Percentiles rank a stretch among this genome's conserved stretches.
Conservation (phyloP, 2,888 invertebrate genomes). For the Cistogaster globosa region DNA sequence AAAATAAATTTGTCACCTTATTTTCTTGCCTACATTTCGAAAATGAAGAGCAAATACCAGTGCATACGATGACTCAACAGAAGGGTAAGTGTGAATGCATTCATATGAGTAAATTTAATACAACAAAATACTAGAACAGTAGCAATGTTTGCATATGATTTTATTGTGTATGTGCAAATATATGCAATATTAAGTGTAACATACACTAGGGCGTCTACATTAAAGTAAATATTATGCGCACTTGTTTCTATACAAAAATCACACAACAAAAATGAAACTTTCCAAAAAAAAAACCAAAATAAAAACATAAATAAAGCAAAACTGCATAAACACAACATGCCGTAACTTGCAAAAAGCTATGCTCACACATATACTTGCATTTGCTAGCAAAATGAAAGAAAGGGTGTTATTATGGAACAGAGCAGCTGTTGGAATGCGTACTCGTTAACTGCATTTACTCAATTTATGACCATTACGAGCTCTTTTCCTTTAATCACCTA, state of each 20-base stretch:
- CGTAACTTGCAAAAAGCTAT: slow-evolving; percentile 71
- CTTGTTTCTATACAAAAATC: slow-evolving; percentile 61
- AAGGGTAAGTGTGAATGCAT: slow-evolving; percentile 66
- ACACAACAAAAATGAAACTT: slow-evolving; percentile 51
- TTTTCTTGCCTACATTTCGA: slow-evolving; percentile 63
- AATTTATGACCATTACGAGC: slow-evolving; percentile 36
- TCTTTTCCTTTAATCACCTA: slow-evolving; percentile 1
- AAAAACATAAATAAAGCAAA: slow-evolving; percentile 47
- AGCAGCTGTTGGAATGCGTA: background rate
- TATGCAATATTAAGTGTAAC: slow-evolving; percentile 73
- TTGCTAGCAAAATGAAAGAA: slow-evolving; percentile 27
- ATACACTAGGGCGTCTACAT: slow-evolving; percentile 80
- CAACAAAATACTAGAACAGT: slow-evolving; percentile 30
- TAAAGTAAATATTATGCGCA: slow-evolving; percentile 76
- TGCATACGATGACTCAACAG: slow-evolving; percentile 18
- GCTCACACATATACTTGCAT: slow-evolving; percentile 65
- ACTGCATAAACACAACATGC: slow-evolving; percentile 39
- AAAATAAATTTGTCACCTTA: slow-evolving; percentile 64
- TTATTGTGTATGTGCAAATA: slow-evolving; percentile 18
- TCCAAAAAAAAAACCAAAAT: background rate
- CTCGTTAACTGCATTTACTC: slow-evolving; percentile 71
- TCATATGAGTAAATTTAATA: slow-evolving; percentile 63
- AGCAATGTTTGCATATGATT: slow-evolving; percentile 3
- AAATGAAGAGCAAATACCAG: slow-evolving; percentile 57
- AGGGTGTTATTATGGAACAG: slow-evolving; percentile 63